phyloP scores from a whole-genome alignment of 2,888 invertebrate genomes.

The Pseudococcus longispinus region DNA sequence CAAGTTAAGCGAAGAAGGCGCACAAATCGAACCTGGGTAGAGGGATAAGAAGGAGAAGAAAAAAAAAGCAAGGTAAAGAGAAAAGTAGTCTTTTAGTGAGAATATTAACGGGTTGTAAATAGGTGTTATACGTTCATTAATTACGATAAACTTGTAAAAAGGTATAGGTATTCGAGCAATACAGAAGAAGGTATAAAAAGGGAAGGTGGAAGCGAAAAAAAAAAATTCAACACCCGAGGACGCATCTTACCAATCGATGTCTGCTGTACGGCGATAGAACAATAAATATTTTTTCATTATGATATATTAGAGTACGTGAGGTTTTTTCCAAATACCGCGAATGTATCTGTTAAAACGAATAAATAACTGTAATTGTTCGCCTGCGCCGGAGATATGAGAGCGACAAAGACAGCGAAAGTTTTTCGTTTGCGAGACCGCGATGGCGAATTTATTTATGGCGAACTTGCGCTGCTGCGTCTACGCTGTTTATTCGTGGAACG shows the following conservation, averaged over 20 bases:
- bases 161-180: not conserved
- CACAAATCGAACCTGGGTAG: not conserved
- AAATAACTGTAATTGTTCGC: conserved; percentile 34
- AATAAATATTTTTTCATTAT: conserved; percentile 37
- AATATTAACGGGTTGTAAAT: conserved; percentile 51
- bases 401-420: not conserved
- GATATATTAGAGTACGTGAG: conserved; percentile 41
- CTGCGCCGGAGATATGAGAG: not conserved
- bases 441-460: conserved; percentile 24
- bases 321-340: conserved; percentile 32
- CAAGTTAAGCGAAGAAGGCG: not conserved
- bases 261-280: not conserved
- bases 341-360: not conserved
- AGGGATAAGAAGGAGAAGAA: not conserved
- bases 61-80: not conserved
- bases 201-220: not conserved
- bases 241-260: not conserved
- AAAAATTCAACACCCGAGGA: conserved; percentile 44
- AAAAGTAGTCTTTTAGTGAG: conserved; percentile 35
- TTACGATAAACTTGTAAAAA: conserved; percentile 44
- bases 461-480: not conserved
- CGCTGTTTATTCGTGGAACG: conserved; percentile 23
- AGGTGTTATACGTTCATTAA: conserved; percentile 52
- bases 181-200: no score
- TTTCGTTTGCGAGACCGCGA: not conserved